These are phyloP conservation scores for Sylvia borin DNA, from an alignment of 2,797 vertebrate species.

Conservation along the genomic window DNA sequence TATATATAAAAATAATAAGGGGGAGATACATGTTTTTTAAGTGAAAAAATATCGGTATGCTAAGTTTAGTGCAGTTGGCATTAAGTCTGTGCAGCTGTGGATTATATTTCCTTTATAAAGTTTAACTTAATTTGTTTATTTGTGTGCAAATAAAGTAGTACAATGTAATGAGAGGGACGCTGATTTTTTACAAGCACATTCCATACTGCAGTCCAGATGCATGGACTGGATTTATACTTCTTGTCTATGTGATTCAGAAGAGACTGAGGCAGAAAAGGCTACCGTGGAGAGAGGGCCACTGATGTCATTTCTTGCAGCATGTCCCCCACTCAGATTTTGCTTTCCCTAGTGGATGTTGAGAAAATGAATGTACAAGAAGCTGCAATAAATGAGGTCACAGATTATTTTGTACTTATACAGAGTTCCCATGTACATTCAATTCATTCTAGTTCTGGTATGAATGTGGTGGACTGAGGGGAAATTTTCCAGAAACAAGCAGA, in stretches of 20 bases:
- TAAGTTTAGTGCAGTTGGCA: background rate
- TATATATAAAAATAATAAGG: background rate
- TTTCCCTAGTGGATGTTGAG: background rate
- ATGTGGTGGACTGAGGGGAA: background rate
- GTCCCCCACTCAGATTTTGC: background rate
- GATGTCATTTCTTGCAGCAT: background rate
- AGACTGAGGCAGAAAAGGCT: background rate
- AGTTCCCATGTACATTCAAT: background rate
- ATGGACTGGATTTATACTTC: background rate
- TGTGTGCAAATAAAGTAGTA: slow-evolving; percentile 36
- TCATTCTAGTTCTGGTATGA: background rate
- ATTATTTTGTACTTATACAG: background rate
- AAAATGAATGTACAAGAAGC: background rate
- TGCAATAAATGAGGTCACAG: background rate
- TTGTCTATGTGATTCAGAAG: background rate
- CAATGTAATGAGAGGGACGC: background rate
- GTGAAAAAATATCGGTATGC: background rate
- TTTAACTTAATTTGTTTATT: background rate
- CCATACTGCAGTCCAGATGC: background rate
- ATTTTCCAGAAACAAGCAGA: background rate
- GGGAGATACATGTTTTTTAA: slow-evolving; percentile 32
- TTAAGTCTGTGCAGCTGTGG: slow-evolving; percentile 33
- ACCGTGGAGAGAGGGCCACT: background rate
- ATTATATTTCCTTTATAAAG: slow-evolving; percentile 18
- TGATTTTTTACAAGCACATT: background rate